Evolutionary conservation across 2,113 vertebrate genomes (phyloP), one percentile per base, ranked within the genome.

Genomic region (Bos javanicus): DNA sequence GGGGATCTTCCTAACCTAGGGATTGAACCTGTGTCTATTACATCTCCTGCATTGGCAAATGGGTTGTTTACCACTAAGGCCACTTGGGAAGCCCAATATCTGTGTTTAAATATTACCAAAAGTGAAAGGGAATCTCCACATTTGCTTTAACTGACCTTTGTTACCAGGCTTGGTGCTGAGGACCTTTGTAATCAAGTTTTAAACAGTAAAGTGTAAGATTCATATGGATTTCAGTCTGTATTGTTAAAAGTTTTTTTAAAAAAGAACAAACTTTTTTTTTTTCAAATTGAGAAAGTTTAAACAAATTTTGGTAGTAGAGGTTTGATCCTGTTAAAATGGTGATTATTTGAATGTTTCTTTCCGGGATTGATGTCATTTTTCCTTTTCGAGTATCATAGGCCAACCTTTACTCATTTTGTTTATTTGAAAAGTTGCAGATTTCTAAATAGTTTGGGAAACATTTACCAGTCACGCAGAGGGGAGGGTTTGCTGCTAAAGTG

Each of bases 361-460:
- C 30, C 28, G 17, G 92, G 16, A 43, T 89, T 94, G n/a, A 56
- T 19, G 11, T 86, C 78, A 52, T 4, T 60, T 81, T 36, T 97
- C 46, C 11, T 84, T 90, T 94, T 91, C 11, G 56, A 84, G 67
- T 86, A 81, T 81, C 19, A 0, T 30, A 90, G 19, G 17, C 46
- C 23, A 95, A 16, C 8, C 50, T 97, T 91, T 71, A 60, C 56
- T 96, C 90, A 54, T 96, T 93, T 90, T 91, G 64, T 94, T 91
- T 80, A 23, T 96, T 85, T 93, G 62, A 62, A 97, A 95, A 48
- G 76, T 95, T 92, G 59, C 56, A 84, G 33, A 90, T 89, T 83
- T 87, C 92, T 82, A 64, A 92, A 78, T 91, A 89, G 50, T 87
- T 50, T 90, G 64, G 57, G 48, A 94, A 96, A 43, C 52, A 60